Conservation (phyloP, 2,888 invertebrate species). For the Eumacrocentrus americanus region DNA sequence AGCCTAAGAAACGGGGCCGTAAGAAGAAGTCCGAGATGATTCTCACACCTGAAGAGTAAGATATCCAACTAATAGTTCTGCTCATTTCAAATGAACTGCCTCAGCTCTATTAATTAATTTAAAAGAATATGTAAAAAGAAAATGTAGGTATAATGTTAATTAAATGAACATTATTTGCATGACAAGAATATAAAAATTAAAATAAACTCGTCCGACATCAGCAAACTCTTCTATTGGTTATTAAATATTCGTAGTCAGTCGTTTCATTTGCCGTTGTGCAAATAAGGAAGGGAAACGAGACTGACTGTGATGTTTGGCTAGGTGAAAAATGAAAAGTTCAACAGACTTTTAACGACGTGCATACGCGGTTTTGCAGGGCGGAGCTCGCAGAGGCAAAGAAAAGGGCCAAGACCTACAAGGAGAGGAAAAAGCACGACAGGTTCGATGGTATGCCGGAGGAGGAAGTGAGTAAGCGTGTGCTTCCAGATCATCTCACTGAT, state of each 20-base stretch:
- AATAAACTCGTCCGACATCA: background rate
- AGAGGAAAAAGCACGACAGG: slow-evolving; percentile 91
- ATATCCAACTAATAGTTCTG: slow-evolving; percentile 11
- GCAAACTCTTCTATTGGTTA: background rate
- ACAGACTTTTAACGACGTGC: slow-evolving; percentile 27
- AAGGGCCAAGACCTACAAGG: slow-evolving; percentile 68
- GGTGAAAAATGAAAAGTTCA: slow-evolving; percentile 25
- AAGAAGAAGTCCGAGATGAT: slow-evolving; percentile 76
- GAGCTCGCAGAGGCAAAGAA: slow-evolving; percentile 61
- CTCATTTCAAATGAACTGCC: background rate
- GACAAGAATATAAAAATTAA: background rate
- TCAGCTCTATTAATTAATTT: background rate
- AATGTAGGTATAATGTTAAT: too few species aligned
- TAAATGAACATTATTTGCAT: too few species aligned
- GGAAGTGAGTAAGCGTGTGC: slow-evolving; percentile 89
- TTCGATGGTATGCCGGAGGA: slow-evolving; percentile 97
- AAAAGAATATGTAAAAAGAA: too few species aligned
- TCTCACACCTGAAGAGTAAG: slow-evolving; percentile 62
- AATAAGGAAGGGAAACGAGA: slow-evolving; percentile 9
- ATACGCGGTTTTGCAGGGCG: slow-evolving; percentile 52
- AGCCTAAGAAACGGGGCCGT: slow-evolving; percentile 82
- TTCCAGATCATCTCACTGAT: slow-evolving; percentile 92
- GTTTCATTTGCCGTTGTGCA: slow-evolving; percentile 19
- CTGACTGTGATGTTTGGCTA: slow-evolving; percentile 20
- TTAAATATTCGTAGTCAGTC: slow-evolving; percentile 14